phyloP scores from a whole-genome alignment of 2,888 invertebrate species.

The Drosophila buzzatii region DNA sequence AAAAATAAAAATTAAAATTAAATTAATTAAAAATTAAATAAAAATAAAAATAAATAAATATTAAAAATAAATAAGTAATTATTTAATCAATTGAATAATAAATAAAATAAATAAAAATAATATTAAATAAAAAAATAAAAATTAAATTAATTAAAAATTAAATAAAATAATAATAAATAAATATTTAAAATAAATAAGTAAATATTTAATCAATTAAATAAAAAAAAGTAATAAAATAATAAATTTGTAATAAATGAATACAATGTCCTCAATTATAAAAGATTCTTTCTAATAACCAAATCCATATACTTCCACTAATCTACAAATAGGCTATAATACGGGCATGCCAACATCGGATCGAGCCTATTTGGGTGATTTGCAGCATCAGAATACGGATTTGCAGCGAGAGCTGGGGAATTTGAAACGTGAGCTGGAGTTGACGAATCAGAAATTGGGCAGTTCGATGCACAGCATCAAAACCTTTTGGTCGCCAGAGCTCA shows the following conservation, averaged over 20 bases:
- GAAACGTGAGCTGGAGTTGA: conserved; percentile 97
- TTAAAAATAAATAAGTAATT: no score
- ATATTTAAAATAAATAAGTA: background rate
- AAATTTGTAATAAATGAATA: no score
- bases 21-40: no score
- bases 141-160: no score
- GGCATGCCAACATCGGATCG: conserved; percentile 87
- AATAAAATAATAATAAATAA: no score
- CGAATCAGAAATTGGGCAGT: conserved; percentile 98
- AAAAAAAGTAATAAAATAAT: no score
- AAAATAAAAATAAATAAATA: no score
- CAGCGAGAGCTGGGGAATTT: conserved; percentile 96
- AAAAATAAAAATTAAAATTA: no score
- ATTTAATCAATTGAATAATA: no score
- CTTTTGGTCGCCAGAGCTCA: conserved; percentile 99
- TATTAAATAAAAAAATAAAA: no score
- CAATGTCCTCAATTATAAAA: background rate
- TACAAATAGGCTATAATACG: conserved; percentile 68
- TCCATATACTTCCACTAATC: background rate
- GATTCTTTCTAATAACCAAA: background rate
- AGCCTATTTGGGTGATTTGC: conserved; percentile 93
- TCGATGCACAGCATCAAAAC: conserved; percentile 99
- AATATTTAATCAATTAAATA: no score
- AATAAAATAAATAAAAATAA: no score
- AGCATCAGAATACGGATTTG: conserved; percentile 97